Percentiles rank a stretch among this genome's conserved stretches.
phyloP scores from a whole-genome alignment of 2,113 vertebrate species.

The Antennarius striatus region DNA sequence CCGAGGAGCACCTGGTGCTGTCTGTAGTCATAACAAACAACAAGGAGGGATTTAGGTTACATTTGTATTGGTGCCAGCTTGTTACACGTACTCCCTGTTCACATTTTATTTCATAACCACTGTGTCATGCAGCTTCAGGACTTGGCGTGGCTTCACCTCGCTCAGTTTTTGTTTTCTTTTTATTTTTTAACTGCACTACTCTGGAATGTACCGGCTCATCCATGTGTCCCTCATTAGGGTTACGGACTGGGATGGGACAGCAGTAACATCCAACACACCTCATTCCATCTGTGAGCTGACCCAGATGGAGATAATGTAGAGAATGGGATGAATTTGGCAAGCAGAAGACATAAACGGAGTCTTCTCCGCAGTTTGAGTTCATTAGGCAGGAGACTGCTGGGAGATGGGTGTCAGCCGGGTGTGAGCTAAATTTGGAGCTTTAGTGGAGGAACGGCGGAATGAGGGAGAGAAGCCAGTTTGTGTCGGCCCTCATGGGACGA shows the following conservation, averaged over 20 bases:
- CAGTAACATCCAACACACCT: conserved; percentile 57
- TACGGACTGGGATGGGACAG: conserved; percentile 47
- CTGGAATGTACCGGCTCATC: conserved; percentile 53
- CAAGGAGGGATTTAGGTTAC: conserved; percentile 70
- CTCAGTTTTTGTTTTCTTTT: not conserved
- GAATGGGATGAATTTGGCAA: conserved; percentile 59
- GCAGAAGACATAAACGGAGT: conserved; percentile 52
- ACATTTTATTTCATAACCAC: conserved; percentile 46
- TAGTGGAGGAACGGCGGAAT: conserved; percentile 31
- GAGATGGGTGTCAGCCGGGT: conserved; percentile 20
- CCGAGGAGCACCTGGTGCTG: conserved; percentile 70
- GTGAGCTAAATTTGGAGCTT: conserved; percentile 48
- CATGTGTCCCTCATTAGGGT: conserved; percentile 66
- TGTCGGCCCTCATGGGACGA: conserved; percentile 1
- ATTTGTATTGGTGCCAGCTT: conserved; percentile 72
- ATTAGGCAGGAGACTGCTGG: conserved; percentile 58
- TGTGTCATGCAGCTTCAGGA: conserved; percentile 41
- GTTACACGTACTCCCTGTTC: conserved; percentile 54
- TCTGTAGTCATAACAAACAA: conserved; percentile 75
- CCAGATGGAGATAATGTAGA: conserved; percentile 53
- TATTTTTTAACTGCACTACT: conserved; percentile 32
- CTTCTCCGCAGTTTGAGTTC: conserved; percentile 53
- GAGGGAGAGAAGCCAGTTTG: conserved; percentile 21
- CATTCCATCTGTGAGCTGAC: conserved; percentile 60
- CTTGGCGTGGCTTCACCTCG: conserved; percentile 44